Evolutionary conservation across 2,888 invertebrate genomes (phyloP), one percentile per base, ranked within the genome.

Genomic region (Cryptocheilus praepositus): DNA sequence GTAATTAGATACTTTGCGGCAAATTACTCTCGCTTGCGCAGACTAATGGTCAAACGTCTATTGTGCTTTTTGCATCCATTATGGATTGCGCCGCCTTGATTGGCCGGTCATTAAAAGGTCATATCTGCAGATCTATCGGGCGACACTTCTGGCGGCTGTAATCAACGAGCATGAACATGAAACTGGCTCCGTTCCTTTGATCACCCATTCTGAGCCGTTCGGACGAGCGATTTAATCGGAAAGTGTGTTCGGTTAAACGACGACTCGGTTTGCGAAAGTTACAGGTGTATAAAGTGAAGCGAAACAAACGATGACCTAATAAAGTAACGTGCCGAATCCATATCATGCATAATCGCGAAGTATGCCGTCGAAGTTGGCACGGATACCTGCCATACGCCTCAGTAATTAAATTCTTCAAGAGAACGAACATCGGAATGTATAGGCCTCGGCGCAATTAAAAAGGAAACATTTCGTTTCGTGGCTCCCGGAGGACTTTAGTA

Each of bases 391-490:
- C 73, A 71, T 74, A 77, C 76, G 80, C 80, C 73, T 70, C 71
- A 83, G 86, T 86, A 87, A 88, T 88, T 87, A 87, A 87, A 87
- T 87, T 87, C 87, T 87, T 88, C 84, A 83, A 84, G 81, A 85
- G 85, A 87, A 86, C 85, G 85, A 86, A 86, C 82, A 84, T 11
- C 80, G 86, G 86, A 87, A 87, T 86, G 87, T 83, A 73, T 81
- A 79, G 83, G 79, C 79, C 72, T 79, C 80, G 77, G 79, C 80
- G 86, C 85, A 87, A 87, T 87, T 87, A 87, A 86, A 87, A 86
- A 83, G 84, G 85, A 87, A 86, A 86, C 85, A 83, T 86, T 87
- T 85, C 82, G 83, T 83, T 85, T 83, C 81, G 82, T 74, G 76
- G 78, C 60, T 76, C 71, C 81, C 75, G 75, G 77, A 81, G 80